These are phyloP conservation scores for Rhyacophila evoluta DNA, from an alignment of 2,888 invertebrate species.

Conservation along the genomic window DNA sequence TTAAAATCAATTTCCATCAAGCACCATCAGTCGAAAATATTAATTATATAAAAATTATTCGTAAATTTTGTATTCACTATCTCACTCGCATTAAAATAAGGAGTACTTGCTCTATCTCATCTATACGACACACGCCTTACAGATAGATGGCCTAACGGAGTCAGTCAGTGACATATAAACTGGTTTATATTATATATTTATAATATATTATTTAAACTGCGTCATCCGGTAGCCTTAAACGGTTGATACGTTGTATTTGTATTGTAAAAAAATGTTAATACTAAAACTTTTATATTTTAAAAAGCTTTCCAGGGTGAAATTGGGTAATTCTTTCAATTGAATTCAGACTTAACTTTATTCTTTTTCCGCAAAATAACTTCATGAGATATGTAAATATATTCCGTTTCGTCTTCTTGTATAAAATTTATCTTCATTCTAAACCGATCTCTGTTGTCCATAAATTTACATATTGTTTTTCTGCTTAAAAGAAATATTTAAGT, in stretches of 20 bases:
- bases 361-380: not conserved
- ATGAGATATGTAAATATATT: constrained; percentile 5
- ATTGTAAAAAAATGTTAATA: not conserved
- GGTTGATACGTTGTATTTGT: not conserved
- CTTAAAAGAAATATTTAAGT: not conserved
- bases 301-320: not conserved
- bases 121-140: too few species aligned
- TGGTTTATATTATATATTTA: too few species aligned
- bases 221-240: too few species aligned
- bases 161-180: too few species aligned
- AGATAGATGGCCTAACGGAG: too few species aligned
- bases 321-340: not conserved
- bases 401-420: not conserved
- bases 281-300: not conserved
- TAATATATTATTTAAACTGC: too few species aligned
- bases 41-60: too few species aligned
- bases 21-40: too few species aligned
- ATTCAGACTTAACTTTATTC: constrained; percentile 1
- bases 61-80: too few species aligned
- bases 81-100: too few species aligned
- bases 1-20: too few species aligned
- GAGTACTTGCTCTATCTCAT: too few species aligned
- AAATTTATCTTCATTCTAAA: constrained; percentile 18
- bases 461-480: not conserved
- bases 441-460: not conserved